Conservation (phyloP, 1,140 invertebrate species). For the Bombus cullumanus region DNA sequence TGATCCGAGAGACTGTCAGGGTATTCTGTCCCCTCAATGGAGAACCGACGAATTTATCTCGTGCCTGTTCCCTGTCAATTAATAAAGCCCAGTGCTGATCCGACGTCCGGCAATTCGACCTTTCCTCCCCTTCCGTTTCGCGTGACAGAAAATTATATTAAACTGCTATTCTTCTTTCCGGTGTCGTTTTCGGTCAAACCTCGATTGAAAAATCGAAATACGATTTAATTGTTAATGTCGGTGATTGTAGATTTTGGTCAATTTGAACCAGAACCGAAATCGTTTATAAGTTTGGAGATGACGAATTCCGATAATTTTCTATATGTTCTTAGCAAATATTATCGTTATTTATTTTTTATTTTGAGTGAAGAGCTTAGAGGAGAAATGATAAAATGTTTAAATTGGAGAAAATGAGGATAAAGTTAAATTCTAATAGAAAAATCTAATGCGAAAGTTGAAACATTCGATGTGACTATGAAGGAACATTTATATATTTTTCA, state of each 20-base stretch:
- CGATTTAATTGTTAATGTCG: neutral
- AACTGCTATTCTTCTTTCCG: neutral
- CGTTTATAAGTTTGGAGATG: neutral
- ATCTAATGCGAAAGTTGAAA: too few relatives aligned
- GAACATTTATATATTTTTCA: too few relatives aligned
- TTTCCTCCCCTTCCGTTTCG: slow-evolving; percentile 6
- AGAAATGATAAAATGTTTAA: too few relatives aligned
- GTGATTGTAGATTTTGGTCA: neutral
- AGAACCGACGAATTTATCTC: slow-evolving; percentile 41
- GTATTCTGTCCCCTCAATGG: slow-evolving; percentile 29
- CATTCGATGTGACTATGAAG: too few relatives aligned
- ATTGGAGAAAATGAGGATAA: too few relatives aligned
- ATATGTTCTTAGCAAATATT: too few relatives aligned
- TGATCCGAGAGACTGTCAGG: neutral
- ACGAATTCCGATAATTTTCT: neutral
- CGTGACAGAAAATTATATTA: slow-evolving; percentile 18
- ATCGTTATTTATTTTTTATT: too few relatives aligned
- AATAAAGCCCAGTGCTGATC: slow-evolving; percentile 15
- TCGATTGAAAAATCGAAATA: neutral
- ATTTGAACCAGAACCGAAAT: too few relatives aligned
- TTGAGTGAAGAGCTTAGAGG: too few relatives aligned
- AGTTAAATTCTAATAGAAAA: too few relatives aligned
- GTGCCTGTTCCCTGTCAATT: slow-evolving; percentile 46
- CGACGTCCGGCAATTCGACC: slow-evolving; percentile 25
- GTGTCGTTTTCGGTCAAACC: neutral